phyloP scores from a whole-genome alignment of 2,888 invertebrate genomes.

The Clepsis dumicolana region DNA sequence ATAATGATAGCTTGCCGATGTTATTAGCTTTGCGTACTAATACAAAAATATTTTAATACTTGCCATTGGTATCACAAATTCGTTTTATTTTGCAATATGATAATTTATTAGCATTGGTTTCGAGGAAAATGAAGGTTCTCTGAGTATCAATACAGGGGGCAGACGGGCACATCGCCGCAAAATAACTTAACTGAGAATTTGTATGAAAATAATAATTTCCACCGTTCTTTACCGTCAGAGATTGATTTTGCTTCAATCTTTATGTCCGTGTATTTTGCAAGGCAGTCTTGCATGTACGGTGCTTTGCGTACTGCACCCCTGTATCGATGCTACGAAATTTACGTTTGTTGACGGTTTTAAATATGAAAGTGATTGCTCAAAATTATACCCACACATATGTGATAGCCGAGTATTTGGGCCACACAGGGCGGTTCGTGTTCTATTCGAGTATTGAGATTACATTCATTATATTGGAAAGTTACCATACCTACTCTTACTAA shows the following conservation, averaged over 20 bases:
- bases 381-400: slow-evolving; percentile 62
- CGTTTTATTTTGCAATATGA: slow-evolving; percentile 43
- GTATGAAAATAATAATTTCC: neutral
- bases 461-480: slow-evolving; percentile 55
- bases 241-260: neutral
- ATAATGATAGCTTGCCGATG: slow-evolving; percentile 73
- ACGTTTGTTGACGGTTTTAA: slow-evolving; percentile 42
- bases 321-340: slow-evolving; percentile 29
- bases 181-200: neutral
- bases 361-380: slow-evolving; percentile 66
- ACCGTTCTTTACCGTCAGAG: too few relatives aligned
- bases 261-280: neutral
- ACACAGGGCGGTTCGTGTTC: slow-evolving; percentile 2
- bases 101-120: slow-evolving; percentile 11
- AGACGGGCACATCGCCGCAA: neutral
- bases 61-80: slow-evolving; percentile 76
- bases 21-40: slow-evolving; percentile 61
- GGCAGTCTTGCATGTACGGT: neutral
- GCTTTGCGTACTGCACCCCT: slow-evolving; percentile 1
- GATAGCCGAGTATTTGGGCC: slow-evolving; percentile 51
- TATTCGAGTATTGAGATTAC: slow-evolving; percentile 39
- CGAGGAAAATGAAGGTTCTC: slow-evolving; percentile 13
- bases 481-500: slow-evolving; percentile 55
- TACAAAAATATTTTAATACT: slow-evolving; percentile 56
- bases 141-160: slow-evolving; percentile 20